Evolutionary conservation across 2,888 invertebrate genomes (phyloP).

Genomic region (Luffia ferchaultella): DNA sequence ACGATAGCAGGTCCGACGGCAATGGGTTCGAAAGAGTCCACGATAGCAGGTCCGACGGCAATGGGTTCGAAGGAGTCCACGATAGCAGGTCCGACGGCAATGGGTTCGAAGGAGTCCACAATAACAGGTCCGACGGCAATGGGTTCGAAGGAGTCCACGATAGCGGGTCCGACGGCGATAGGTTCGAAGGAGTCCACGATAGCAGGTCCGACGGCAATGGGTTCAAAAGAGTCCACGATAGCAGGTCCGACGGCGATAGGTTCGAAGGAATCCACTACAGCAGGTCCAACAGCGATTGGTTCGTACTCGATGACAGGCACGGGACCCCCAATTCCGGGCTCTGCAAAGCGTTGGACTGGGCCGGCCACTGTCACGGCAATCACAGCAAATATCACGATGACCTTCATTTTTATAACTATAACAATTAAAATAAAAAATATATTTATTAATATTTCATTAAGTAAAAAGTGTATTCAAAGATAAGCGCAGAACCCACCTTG

Average conservation of each 20-base stretch:
- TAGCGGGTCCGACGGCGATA: slow-evolving; percentile 17
- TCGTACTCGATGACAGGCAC: slow-evolving; percentile 16
- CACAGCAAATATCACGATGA: neutral
- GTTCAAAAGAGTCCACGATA: slow-evolving; percentile 14
- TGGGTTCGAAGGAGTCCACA: slow-evolving; percentile 13
- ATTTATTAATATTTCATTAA: neutral
- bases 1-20: slow-evolving; percentile 21
- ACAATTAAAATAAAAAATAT: neutral
- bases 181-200: slow-evolving; percentile 12
- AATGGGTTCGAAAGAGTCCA: slow-evolving; percentile 18
- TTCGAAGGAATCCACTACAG: slow-evolving; percentile 16
- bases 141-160: slow-evolving; percentile 16
- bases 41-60: slow-evolving; percentile 15
- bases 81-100: slow-evolving; percentile 7
- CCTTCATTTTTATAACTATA: neutral
- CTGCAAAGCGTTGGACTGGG: neutral
- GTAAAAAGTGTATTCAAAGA: neutral
- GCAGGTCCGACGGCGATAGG: slow-evolving; percentile 22
- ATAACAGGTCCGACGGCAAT: slow-evolving; percentile 21
- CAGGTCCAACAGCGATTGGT: slow-evolving; percentile 21
- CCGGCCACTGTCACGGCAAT: neutral
- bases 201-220: slow-evolving; percentile 8
- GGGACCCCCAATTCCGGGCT: neutral
- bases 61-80: slow-evolving; percentile 13
- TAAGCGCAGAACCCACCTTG: neutral